Base-by-base conservation (phyloP, 2,888 invertebrate genomes). In the Brassicogethes aeneus region DNA sequence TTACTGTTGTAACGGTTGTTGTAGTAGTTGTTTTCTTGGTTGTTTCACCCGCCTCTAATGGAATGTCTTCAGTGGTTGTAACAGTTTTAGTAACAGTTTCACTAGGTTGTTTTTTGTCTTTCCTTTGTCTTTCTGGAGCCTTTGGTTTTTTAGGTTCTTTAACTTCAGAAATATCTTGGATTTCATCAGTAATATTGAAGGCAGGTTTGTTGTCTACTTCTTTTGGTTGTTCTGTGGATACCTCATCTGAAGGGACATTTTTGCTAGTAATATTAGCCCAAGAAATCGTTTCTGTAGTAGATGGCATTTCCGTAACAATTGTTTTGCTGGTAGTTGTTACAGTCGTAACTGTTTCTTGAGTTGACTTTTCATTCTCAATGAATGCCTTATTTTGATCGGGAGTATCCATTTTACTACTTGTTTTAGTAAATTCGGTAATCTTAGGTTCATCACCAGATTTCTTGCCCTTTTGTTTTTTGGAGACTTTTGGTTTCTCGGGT, bases 11-110 rank as follows among this genome's bases (percentile, higher is more conserved):
- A n/a, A n/a, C n/a, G n/a, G n/a, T n/a, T n/a, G n/a, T n/a, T n/a
- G n/a, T n/a, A n/a, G n/a, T n/a, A n/a, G n/a, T n/a, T n/a, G n/a
- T n/a, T n/a, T n/a, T n/a, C n/a, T n/a, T n/a, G n/a, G n/a, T n/a
- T n/a, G n/a, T n/a, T n/a, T n/a, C n/a, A 15, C 43, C 39, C n/a
- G 17, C 14, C 17, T 34, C 8, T 30, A 2, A 13, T 39, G 17
- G 3, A 5, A n/a, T 29, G 14, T 35, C 36, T 37, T 40, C 35
- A 39, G 17, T 41, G 17, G 33, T 40, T 37, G 39, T 42, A 40
- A 5, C 36, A 16, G 17, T 14, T 8, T 7, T 37, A 7, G 23
- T 37, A 37, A 13, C 23, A 43, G 10, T 38, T 30, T 40, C 38
- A 3, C 5, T 3, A 13, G 36, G 34, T n/a, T n/a, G 15, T 10